Base-by-base conservation (phyloP, 2,113 vertebrate genomes). In the Amazona vittata region DNA sequence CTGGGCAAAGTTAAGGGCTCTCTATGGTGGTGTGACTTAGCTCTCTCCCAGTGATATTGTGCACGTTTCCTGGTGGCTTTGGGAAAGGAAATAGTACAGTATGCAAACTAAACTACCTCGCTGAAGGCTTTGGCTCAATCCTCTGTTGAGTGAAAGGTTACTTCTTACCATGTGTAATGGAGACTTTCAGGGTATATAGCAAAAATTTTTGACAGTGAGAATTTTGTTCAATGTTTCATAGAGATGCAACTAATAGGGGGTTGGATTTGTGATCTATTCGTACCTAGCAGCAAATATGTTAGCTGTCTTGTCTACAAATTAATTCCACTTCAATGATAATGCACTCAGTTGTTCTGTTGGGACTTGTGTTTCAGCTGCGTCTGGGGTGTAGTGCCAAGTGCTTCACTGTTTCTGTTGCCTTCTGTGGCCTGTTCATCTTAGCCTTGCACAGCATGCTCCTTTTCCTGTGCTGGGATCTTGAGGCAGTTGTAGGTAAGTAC, bases 331-430 rank as follows among this genome's bases (percentile, higher is more conserved):
- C 76, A 73, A 41, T 41, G 49, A 21, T 44, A 39, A 44, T 3
- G 5, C 26, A 24, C 57, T 29, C n/a, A 39, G 22, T 26, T 59
- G 49, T 43, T 86, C 46, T 35, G 12, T 21, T 35, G 24, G 35
- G 26, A 16, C 22, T 69, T 74, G 55, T 55, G 5, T 69, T 53
- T 39, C 60, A 55, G 49, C 43, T 11, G 10, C 21, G 8, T 33
- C 33, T 59, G 0, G 4, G 29, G 20, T 2, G 2, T 39, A 55
- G 41, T 3, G 1, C 26, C 12, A 35, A 47, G 18, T 13, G 25
- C 37, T 33, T 41, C 4, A 4, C 11, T 44, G 20, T 35, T 67
- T 44, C 57, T 43, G n/a, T 37, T 1, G 1, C 59, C 3, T 1
- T 37, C 53, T 0, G 1, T 11, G 22, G 24, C 62, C 67, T 63